Conservation (phyloP, 2,797 vertebrate genomes). For the Oceanodroma leucorhoa region DNA sequence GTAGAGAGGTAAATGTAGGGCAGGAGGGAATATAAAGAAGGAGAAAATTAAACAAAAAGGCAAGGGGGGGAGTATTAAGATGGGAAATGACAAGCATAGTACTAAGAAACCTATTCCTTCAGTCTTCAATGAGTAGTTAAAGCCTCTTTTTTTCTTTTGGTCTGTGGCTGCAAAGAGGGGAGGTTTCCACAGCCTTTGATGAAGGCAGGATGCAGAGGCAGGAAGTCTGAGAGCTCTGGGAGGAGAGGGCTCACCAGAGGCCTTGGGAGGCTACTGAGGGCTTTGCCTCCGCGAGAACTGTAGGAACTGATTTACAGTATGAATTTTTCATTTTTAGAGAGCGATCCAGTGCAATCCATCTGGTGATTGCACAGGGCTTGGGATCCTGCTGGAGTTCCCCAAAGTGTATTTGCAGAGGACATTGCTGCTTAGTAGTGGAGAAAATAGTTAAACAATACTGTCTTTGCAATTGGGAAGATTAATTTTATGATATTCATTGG, state of each 20-base stretch:
- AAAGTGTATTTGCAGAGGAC: not conserved
- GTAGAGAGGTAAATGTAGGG: not conserved
- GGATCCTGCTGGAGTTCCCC: not conserved
- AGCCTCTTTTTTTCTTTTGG: not conserved
- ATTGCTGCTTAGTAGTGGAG: not conserved
- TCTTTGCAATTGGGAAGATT: not conserved
- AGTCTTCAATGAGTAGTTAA: not conserved
- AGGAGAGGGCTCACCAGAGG: not conserved
- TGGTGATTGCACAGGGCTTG: not conserved
- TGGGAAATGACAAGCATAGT: not conserved
- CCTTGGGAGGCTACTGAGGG: not conserved
- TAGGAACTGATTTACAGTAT: not conserved
- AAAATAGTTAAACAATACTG: not conserved
- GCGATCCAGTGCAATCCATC: accelerated
- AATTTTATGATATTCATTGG: not conserved
- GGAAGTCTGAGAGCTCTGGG: not conserved
- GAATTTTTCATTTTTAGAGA: not conserved
- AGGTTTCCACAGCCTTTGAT: not conserved
- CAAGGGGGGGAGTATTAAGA: not conserved
- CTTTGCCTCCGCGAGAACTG: not conserved
- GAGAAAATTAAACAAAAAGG: not conserved
- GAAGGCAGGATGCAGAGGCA: not conserved
- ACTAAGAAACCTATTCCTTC: not conserved
- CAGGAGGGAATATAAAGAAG: not conserved
- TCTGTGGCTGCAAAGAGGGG: not conserved